Percentiles rank a stretch among this genome's conserved stretches.
Conservation (phyloP, 2,888 invertebrate species). For the Aspidiotus destructor region DNA sequence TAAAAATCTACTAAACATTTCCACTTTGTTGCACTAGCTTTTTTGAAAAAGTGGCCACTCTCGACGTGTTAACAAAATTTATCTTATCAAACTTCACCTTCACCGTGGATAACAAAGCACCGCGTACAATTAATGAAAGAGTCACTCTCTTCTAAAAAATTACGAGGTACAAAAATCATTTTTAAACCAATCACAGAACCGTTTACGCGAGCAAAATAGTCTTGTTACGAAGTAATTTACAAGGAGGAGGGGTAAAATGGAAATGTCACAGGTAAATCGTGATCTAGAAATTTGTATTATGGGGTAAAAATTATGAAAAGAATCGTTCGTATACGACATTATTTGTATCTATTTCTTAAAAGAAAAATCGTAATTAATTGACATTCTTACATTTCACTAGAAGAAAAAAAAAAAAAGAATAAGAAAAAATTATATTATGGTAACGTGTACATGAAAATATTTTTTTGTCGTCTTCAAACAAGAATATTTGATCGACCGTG, state of each 20-base stretch:
- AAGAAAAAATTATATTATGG: neutral
- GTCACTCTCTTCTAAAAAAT: no score
- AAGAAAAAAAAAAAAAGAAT: conserved; percentile 3
- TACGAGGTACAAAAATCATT: neutral
- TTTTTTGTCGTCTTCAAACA: no score
- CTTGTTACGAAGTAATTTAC: neutral
- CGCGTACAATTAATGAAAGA: no score
- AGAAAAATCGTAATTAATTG: neutral
- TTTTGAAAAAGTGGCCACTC: no score
- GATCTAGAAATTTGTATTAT: neutral
- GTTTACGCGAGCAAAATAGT: neutral
- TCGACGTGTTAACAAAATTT: no score
- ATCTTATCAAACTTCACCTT: no score
- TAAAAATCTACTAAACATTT: no score
- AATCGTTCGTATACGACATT: neutral
- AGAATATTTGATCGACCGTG: no score
- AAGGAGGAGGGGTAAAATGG: neutral
- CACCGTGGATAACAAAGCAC: no score
- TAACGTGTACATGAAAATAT: no score
- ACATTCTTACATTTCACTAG: neutral
- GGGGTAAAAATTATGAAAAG: neutral
- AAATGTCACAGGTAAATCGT: neutral
- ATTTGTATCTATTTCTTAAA: neutral
- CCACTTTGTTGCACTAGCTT: no score
- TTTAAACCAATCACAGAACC: neutral